Base-by-base conservation (phyloP, 2,113 vertebrate genomes). In the Odontophorus gujanensis region DNA sequence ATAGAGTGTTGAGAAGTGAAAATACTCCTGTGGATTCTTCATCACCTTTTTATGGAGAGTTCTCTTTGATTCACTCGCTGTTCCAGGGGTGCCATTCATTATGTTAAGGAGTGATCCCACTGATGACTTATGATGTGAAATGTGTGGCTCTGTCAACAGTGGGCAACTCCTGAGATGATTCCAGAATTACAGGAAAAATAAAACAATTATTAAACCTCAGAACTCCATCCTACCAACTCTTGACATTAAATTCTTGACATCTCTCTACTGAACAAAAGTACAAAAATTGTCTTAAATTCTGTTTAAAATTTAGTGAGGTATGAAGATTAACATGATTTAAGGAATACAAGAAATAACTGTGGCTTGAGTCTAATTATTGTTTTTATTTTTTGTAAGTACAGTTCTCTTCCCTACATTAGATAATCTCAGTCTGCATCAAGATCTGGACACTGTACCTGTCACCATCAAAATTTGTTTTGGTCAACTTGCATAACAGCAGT, bases 41-140 rank as follows among this genome's bases (percentile, higher is more conserved):
- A 72, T 85, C 30, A 71, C n/a, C 19, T 81, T 90, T 92, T 86
- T 90, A 75, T 75, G 19, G 38, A 58, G 66, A 72, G 18, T 25
- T 90, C 58, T 87, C 80, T 78, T 81, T 47, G 67, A 81, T 92
- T 87, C 1, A 0, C 40, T 89, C 25, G 8, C 58, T 90, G 73
- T 79, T 95, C 84, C 3, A 13, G 74, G 42, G 92, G 40, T 66
- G 22, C 38, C 85, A 4, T 92, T 92, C 89, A 3, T 92, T 92
- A n/a, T 28, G 18, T 82, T 89, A 79, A 80, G 59, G 42, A 40
- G 62, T 91, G 84, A 87, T 91, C 63, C 32, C 28, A 30, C 22
- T 74, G 38, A 93, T 84, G 43, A 86, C 93, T 69, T 89, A 77
- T 71, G 75, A 69, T 67, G 91, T 67, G 91, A 93, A 67, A 82